These are phyloP conservation scores for Drosophila chauvacae DNA, from an alignment of 1,140 invertebrate genomes.

Conservation along the genomic window DNA sequence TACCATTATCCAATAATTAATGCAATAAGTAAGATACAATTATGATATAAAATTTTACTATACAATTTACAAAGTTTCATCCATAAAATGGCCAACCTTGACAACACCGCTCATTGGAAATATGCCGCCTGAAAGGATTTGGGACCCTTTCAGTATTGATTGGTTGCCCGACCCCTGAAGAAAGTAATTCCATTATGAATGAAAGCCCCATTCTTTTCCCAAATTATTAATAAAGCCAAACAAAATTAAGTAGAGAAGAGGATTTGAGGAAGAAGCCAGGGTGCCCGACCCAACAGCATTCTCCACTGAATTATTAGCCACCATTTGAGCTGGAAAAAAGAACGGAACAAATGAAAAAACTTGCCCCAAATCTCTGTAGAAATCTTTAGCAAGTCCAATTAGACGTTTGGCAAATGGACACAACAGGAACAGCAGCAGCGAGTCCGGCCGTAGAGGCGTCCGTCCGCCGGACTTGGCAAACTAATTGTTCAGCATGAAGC, in stretches of 20 bases:
- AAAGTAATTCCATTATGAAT: conserved; percentile 45
- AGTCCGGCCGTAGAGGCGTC: conserved; percentile 17
- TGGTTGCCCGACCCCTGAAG: conserved; percentile 9
- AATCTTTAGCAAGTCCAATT: conserved; percentile 82
- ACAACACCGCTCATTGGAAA: conserved; percentile 1
- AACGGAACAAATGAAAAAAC: conserved; percentile 47
- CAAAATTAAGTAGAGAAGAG: conserved; percentile 34
- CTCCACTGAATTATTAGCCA: conserved; percentile 31
- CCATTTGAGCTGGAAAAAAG: conserved; percentile 8
- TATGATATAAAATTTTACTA: not conserved
- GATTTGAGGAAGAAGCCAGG: conserved; percentile 2
- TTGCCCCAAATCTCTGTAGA: conserved; percentile 76
- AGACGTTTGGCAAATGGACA: conserved; percentile 80
- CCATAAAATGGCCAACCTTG: not conserved
- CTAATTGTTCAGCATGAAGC: conserved; percentile 81
- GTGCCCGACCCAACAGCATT: not conserved
- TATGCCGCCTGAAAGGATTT: conserved; percentile 20
- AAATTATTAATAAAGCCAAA: conserved; percentile 48
- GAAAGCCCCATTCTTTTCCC: conserved; percentile 24
- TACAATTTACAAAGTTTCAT: not conserved
- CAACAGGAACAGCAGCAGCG: conserved; percentile 37
- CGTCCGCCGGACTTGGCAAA: conserved; percentile 49
- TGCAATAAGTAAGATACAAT: not conserved
- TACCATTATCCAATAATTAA: too few relatives aligned
- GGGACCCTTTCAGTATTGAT: conserved; percentile 28